Percentiles rank a stretch among this genome's conserved stretches.
These are phyloP conservation scores for Drosophila athabasca DNA, from an alignment of 1,140 invertebrate genomes.

Conservation along the genomic window DNA sequence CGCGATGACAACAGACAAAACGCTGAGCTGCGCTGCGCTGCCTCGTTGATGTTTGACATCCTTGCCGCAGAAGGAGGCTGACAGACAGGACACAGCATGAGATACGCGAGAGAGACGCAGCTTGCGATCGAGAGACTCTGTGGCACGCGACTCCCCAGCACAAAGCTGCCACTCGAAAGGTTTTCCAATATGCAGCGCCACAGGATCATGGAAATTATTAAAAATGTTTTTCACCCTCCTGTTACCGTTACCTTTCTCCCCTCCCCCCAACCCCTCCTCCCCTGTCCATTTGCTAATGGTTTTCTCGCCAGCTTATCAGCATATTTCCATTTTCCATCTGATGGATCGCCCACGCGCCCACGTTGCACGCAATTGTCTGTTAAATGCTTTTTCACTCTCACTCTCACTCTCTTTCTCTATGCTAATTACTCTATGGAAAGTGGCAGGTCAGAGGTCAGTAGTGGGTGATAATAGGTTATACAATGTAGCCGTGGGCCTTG, in stretches of 20 bases:
- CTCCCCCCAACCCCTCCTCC: background rate
- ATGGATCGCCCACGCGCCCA: slow-evolving; percentile 38
- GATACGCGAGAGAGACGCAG: slow-evolving; percentile 45
- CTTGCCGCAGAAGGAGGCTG: slow-evolving; percentile 25
- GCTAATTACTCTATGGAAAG: slow-evolving; percentile 51
- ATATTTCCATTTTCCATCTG: slow-evolving; percentile 47
- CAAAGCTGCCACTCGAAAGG: slow-evolving; percentile 40
- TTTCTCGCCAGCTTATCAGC: slow-evolving; percentile 69
- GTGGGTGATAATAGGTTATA: too few species aligned
- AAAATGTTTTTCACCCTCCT: slow-evolving; percentile 27
- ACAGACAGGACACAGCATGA: slow-evolving; percentile 49
- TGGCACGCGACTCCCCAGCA: slow-evolving; percentile 57
- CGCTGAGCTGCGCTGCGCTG: background rate
- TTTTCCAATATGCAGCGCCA: slow-evolving; percentile 52
- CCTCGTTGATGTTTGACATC: slow-evolving; percentile 20
- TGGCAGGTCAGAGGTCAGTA: background rate
- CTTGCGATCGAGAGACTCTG: slow-evolving; percentile 64
- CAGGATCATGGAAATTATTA: slow-evolving; percentile 70
- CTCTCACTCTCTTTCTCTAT: slow-evolving; percentile 42
- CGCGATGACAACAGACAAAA: slow-evolving; percentile 70
- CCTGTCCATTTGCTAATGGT: slow-evolving; percentile 56
- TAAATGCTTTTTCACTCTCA: slow-evolving; percentile 50
- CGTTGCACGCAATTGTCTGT: slow-evolving; percentile 47
- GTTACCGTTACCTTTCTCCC: slow-evolving; percentile 3
- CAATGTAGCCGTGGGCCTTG: slow-evolving; percentile 3